These are phyloP conservation scores for Alviniconcha marisindica DNA, from an alignment of 1,140 invertebrate genomes.

Conservation along the genomic window DNA sequence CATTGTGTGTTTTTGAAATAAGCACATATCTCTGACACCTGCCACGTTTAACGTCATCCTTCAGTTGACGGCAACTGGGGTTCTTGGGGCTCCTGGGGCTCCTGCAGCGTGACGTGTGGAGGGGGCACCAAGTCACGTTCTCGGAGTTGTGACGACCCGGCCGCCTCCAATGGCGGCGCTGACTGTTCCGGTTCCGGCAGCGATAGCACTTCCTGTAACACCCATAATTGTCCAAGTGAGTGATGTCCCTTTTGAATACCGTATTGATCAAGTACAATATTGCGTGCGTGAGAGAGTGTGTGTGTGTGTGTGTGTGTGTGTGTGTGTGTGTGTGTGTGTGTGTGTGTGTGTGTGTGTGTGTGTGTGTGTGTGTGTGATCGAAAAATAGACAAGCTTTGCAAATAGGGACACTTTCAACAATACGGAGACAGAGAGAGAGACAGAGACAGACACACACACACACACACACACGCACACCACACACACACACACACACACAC, in stretches of 20 bases:
- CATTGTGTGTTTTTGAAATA: neutral
- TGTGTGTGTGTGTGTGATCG: neutral
- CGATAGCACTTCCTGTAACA: neutral
- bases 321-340: conserved; percentile 30
- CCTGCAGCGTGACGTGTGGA: conserved; percentile 29
- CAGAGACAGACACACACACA: neutral
- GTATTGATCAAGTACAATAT: neutral
- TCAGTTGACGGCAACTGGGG: conserved; percentile 39
- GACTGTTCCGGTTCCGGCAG: conserved; percentile 11
- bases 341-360: conserved; percentile 22
- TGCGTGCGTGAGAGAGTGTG: neutral
- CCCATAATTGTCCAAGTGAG: neutral
- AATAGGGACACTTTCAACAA: too few species aligned
- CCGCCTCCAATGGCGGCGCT: neutral
- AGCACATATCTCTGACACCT: neutral
- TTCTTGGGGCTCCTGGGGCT: conserved; percentile 15
- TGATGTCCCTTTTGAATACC: too few species aligned
- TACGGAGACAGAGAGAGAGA: too few species aligned
- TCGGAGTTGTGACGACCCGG: conserved; percentile 13
- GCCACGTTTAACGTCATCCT: too few species aligned
- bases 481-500: conserved; percentile 8
- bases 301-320: conserved; percentile 7
- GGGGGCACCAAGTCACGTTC: neutral
- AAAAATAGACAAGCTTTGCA: too few species aligned
- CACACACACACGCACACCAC: neutral